These are phyloP conservation scores for Serranus cabrilla DNA, from an alignment of 2,797 vertebrate genomes.

Conservation along the genomic window DNA sequence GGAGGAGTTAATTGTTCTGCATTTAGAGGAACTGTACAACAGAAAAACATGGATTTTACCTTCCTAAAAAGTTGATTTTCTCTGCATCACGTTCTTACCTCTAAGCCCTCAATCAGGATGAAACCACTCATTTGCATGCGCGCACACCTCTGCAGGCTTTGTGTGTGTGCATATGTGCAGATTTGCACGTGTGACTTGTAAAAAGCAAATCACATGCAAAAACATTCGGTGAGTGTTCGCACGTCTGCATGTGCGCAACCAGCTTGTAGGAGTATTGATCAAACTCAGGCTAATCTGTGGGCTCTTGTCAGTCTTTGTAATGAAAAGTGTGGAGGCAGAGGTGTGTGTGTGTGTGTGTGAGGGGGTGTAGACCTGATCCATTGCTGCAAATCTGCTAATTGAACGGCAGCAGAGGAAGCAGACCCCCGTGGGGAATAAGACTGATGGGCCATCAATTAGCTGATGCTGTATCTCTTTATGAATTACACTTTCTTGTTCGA, in stretches of 20 bases:
- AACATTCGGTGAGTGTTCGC: neutral
- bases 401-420: slow-evolving; percentile 23
- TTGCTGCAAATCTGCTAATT: slow-evolving; percentile 35
- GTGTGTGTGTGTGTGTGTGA: neutral
- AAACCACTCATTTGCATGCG: neutral
- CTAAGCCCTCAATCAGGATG: neutral
- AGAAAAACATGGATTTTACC: neutral
- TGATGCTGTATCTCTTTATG: slow-evolving; percentile 15
- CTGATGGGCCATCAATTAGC: slow-evolving; percentile 46
- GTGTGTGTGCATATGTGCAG: neutral
- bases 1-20: slow-evolving; percentile 26
- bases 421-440: slow-evolving; percentile 30
- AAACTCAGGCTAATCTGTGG: slow-evolving; percentile 24
- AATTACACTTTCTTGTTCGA: neutral
- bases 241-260: neutral
- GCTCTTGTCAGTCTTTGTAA: slow-evolving; percentile 41
- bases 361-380: slow-evolving; percentile 12
- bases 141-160: neutral
- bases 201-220: neutral
- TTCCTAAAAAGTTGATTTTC: neutral
- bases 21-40: neutral
- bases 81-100: neutral
- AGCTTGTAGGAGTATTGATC: slow-evolving; percentile 38
- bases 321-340: slow-evolving; percentile 35
- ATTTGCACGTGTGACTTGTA: too few species aligned